Evolutionary conservation across 2,888 invertebrate genomes (phyloP), one percentile per base, ranked within the genome.

Genomic region (Spilarctia lutea): DNA sequence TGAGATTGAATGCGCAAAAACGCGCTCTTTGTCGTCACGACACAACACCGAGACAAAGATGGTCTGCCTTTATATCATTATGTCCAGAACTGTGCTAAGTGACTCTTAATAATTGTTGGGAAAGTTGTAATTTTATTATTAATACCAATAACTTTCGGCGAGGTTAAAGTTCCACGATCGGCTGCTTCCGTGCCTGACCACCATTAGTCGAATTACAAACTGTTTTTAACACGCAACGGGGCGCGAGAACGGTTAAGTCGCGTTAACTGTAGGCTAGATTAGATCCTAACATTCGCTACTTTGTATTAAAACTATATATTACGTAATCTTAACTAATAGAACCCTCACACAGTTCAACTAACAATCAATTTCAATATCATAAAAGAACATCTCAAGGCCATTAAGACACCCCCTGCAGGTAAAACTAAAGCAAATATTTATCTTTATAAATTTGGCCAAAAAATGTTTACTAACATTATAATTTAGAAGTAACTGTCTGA

Each of bases 71-170:
- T 81, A 82, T 42, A 79, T 73, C 80, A 79, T 73, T 83, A 83
- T 84, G 87, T 86, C 80, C 77, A 81, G 80, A 86, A 86, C 83
- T 81, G 79, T 82, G 81, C 86, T 87, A 87, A 88, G 86, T 87
- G 84, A 85, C 83, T 86, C 87, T 86, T 90, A 91, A 91, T 90
- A 90, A 91, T 86, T 83, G 86, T 90, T 93, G 93, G 93, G 94
- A 94, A 94, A 94, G 94, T 90, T 79, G 81, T 88, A 87, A 90
- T 90, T 89, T 89, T 88, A 88, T 89, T 88, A 91, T 91, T 89
- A 90, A 87, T 85, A 86, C 83, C 86, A 88, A 91, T 90, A 91
- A 91, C 89, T 89, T 86, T 83, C 79, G 78, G 79, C 83, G 85
- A 89, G 91, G 91, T 92, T 86, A 87, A 85, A 87, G 87, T 90